phyloP scores from a whole-genome alignment of 2,797 vertebrate genomes.

The Balearica regulorum region DNA sequence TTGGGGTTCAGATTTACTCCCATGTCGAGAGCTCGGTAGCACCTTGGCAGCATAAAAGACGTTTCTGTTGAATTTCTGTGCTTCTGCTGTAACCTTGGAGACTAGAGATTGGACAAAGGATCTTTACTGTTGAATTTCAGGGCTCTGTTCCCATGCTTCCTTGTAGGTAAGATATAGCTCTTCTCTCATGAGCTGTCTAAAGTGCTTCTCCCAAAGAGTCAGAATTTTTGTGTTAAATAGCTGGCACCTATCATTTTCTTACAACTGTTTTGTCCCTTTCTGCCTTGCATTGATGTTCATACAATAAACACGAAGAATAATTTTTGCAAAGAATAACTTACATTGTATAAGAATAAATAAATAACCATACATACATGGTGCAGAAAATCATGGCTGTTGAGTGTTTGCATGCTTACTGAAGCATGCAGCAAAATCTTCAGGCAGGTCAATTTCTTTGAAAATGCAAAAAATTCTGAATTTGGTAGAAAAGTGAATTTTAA shows the following conservation, averaged over 20 bases:
- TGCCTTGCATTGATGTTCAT: background rate
- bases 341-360: background rate
- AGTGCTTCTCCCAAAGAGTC: background rate
- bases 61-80: background rate
- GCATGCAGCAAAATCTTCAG: background rate
- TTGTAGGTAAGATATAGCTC: background rate
- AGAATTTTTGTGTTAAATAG: background rate
- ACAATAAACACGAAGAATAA: background rate
- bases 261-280: background rate
- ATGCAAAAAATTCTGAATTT: background rate
- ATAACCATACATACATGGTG: background rate
- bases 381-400: background rate
- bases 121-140: background rate
- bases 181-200: background rate
- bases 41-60: background rate
- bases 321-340: background rate
- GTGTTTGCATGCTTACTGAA: background rate
- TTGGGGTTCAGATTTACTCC: background rate
- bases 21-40: background rate
- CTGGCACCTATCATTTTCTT: background rate
- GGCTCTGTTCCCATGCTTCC: background rate
- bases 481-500: background rate
- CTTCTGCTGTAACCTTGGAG: background rate
- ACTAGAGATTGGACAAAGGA: background rate
- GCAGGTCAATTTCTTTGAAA: background rate